Evolutionary conservation across 1,140 invertebrate genomes (phyloP), one percentile per base, ranked within the genome.

Genomic region (Zaprionus gabonicus): DNA sequence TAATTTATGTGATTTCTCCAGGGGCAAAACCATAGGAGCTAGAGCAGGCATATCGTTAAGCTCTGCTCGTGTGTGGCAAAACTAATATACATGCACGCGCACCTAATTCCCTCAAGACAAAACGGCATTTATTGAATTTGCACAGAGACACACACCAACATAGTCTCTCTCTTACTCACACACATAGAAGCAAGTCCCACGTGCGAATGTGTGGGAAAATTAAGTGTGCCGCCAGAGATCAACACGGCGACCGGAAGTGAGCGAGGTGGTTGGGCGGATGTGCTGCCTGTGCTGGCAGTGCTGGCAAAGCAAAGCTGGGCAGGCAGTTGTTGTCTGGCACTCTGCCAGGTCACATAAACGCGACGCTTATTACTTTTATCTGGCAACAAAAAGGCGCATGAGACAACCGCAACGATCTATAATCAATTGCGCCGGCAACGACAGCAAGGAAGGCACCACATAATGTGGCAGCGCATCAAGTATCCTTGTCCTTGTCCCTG

Each of bases 361-460:
- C 55, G 64, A 51, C 81, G 85, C 85, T 90, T 88, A 88, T 87
- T 87, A 83, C 81, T 84, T 90, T 87, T 87, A 87, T 87, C 85
- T 72, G 65, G 71, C 27, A 66, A 78, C 71, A 84, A 87, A 76
- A 63, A 66, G 82, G 75, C 76, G 46, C 82, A 65, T 64, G 46
- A 56, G 36, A 64, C 57, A 70, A 63, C 65, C 3, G 23, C 80
- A 80, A 80, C 63, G 78, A 90, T 91, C 82, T 82, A 90, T 90
- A 90, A 90, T 90, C 85, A 90, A 90, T 90, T 82, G 85, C 60
- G 60, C 27, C 68, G 34, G 38, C 46, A 25, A 51, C 20, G 55
- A 53, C 71, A 31, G 23, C 51, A 36, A 55, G 28, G 25, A 44
- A 6, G 53, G 27, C 13, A 34, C 62, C 56, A 73, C 73, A 65